These are phyloP conservation scores for Peromyscus melanophrys DNA, from an alignment of 2,797 vertebrate genomes.

Conservation along the genomic window DNA sequence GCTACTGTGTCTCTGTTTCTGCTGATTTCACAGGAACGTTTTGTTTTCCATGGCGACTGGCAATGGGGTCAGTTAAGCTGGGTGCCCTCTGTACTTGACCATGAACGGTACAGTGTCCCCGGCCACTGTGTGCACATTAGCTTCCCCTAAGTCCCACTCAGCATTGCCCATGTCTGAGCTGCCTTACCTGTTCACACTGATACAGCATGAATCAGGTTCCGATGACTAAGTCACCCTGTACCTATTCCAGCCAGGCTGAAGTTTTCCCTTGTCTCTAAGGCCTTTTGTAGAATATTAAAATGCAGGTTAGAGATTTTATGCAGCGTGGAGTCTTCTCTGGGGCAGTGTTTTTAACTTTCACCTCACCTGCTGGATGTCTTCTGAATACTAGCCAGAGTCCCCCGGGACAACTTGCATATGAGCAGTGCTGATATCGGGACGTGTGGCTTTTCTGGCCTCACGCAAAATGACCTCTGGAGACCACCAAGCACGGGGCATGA, in stretches of 20 bases:
- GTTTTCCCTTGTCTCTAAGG: background rate
- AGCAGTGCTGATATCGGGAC: constrained; percentile 77
- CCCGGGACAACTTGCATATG: constrained; percentile 74
- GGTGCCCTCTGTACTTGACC: background rate
- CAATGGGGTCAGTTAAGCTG: background rate
- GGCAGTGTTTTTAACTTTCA: background rate
- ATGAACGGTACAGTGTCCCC: background rate
- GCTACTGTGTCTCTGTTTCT: background rate
- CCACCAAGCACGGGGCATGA: constrained; percentile 71
- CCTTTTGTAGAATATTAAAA: background rate
- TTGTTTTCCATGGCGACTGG: background rate
- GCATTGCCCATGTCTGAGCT: too few species aligned
- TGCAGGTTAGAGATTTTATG: background rate
- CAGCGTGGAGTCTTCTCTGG: background rate
- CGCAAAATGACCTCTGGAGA: constrained; percentile 85
- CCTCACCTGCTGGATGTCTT: background rate
- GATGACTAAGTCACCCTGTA: background rate
- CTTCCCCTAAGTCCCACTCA: background rate
- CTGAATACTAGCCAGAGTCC: constrained; percentile 83
- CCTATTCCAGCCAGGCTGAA: background rate
- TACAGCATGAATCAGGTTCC: rapidly evolving
- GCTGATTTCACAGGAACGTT: background rate
- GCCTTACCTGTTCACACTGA: background rate
- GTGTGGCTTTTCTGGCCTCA: constrained; percentile 79
- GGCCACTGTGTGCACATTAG: background rate